A percentile compares a stretch with the other conserved stretches of the same genome.
Evolutionary conservation across 2,888 invertebrate genomes (phyloP).

Genomic region (Branchellion lobata): DNA sequence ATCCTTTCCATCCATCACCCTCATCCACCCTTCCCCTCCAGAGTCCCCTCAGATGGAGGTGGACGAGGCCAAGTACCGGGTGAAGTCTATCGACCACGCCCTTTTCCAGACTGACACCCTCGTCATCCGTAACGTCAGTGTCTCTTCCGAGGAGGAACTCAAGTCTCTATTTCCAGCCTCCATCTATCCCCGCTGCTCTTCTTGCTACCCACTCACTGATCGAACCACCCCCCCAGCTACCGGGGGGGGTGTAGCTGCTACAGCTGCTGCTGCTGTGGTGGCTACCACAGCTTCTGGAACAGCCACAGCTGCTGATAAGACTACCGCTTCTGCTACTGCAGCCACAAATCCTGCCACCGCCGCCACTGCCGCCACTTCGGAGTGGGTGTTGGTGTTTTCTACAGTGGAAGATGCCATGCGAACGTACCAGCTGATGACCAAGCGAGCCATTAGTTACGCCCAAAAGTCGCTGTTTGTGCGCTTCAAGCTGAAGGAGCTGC

Average conservation of each 20-base stretch:
- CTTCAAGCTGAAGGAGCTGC: conserved; percentile 7
- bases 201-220: background rate
- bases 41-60: conserved; percentile 19
- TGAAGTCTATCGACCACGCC: background rate
- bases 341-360: too few species aligned
- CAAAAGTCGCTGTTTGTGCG: conserved; percentile 1
- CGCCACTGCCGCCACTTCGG: background rate
- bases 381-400: conserved; percentile 14
- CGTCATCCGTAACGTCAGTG: background rate
- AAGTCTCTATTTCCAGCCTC: background rate
- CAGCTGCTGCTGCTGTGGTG: too few species aligned
- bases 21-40: too few species aligned
- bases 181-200: background rate
- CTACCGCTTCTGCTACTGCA: background rate
- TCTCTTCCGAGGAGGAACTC: background rate
- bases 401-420: background rate
- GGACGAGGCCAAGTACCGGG: background rate
- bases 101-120: conserved; percentile 7
- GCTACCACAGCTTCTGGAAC: too few species aligned
- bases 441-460: background rate
- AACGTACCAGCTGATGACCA: conserved; percentile 6
- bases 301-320: background rate
- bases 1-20: too few species aligned
- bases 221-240: background rate
- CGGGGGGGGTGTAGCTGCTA: background rate